Evolutionary conservation across 2,797 vertebrate species (phyloP), one percentile per base, ranked within the genome.

Genomic region (Tragopan temminckii): DNA sequence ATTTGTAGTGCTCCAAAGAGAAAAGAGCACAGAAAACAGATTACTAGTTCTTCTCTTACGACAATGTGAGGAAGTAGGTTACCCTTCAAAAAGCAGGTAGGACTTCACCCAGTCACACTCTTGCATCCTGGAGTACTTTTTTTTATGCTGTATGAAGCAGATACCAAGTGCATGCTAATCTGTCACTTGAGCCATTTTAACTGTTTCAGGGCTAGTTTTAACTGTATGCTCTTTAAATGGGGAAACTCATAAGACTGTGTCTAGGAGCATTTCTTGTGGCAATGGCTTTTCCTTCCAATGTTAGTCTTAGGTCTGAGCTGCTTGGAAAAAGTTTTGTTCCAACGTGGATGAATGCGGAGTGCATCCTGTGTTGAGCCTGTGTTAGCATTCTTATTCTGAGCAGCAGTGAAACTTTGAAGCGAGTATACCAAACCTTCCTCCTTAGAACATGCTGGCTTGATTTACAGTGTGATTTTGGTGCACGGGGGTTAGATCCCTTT

Each of bases 141-240:
- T 55, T 38, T 57, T 35, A 45, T 83, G 33, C 29, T 50, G 58
- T 53, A 31, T 38, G 40, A 16, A 31, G 20, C 12, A 68, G 62
- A 45, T 23, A 42, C n/a, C 35, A 72, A 64, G 12, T 74, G 38
- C 33, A 12, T 68, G 23, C 29, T 48, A 14, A 72, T 84, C 64
- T 75, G 13, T 19, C 66, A 24, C 36, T 66, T 40, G 24, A 50
- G 11, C 20, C 17, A 45, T 19, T 20, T 76, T 85, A 77, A 45
- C 61, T 63, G 27, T 63, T 94, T 58, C 40, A 67, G 66, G 21
- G 7, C 16, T 74, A 35, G 13, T 53, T 88, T 83, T 59, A 74
- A 27, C n/a, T 4, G 38, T 57, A 58, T 38, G 35, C 11, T 52
- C 61, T 36, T 27, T 61, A 25, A 67, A 19, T 43, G 29, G 11